Evolutionary conservation across 2,113 vertebrate genomes (phyloP), one percentile per base, ranked within the genome.

Genomic region (Eurystomus gularis): DNA sequence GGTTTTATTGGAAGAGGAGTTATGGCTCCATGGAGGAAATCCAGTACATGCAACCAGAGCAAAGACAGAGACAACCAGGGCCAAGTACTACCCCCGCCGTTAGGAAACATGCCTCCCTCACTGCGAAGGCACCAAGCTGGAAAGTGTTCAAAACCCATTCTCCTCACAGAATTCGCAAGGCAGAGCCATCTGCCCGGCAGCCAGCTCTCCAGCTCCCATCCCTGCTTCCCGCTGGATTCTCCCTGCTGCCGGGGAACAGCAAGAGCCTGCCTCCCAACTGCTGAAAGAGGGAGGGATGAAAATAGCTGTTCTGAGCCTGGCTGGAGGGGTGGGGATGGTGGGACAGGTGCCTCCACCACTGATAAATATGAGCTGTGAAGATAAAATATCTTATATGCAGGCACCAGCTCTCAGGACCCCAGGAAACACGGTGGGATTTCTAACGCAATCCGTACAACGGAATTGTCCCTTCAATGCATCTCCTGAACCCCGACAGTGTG

Each of bases 121-220:
- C 77, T 31, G 72, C 0, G 1, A 35, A 4, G 65, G 75, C n/a
- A 19, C 48, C 0, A 2, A 44, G 52, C 81, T 75, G 89, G 94
- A 69, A 75, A 39, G 64, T 0, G 16, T 16, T 77, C 94, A 92
- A 61, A 80, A 7, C 33, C 40, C 75, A 13, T 68, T 48, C 61
- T 57, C 61, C 49, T 37, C 51, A 35, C 75, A 88, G 82, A 91
- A 94, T 80, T 46, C 75, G 65, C 76, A 12, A 77, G 82, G 90
- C 85, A 93, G 68, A 95, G 85, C 85, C 92, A 86, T 77, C 88
- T 91, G 88, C 93, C 92, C 35, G 71, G 71, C 89, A 94, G 78
- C 19, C 51, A 52, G 75, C 69, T 48, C 78, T 28, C 37, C 88
- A 20, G 57, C 69, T 60, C 77, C 65, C 35, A 6, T 5, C 72